phyloP scores from a whole-genome alignment of 2,113 vertebrate species.

The Rynchops niger region DNA sequence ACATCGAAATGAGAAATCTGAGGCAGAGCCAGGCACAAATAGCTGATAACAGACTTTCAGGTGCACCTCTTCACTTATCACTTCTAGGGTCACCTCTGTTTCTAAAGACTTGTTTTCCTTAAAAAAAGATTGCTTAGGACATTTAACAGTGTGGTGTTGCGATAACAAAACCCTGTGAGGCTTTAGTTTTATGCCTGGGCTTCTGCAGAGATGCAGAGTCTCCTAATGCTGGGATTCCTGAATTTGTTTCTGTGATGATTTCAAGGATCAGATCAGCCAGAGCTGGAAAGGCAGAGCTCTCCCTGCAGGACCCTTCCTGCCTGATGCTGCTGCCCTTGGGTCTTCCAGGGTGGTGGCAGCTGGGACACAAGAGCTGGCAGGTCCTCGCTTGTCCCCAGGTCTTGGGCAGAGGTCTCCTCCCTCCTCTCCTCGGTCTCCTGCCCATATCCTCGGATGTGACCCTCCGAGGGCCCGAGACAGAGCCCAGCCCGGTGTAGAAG shows the following conservation, averaged over 20 bases:
- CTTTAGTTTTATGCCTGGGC: slow-evolving; percentile 34
- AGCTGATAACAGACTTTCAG: slow-evolving; percentile 78
- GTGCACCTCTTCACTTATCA: slow-evolving; percentile 76
- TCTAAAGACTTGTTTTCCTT: slow-evolving; percentile 77
- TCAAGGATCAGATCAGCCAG: background rate
- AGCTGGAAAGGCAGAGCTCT: background rate
- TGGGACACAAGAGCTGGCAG: accelerated
- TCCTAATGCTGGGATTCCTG: background rate
- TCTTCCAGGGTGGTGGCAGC: too few relatives aligned
- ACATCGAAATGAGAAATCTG: slow-evolving; percentile 84
- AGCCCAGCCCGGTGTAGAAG: background rate
- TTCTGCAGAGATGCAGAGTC: background rate
- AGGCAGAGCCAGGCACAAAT: slow-evolving; percentile 69
- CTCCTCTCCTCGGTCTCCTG: accelerated
- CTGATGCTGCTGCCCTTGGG: accelerated
- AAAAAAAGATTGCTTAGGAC: slow-evolving; percentile 72
- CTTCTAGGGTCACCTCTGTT: slow-evolving; percentile 78
- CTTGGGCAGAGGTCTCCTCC: background rate
- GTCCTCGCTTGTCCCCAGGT: background rate
- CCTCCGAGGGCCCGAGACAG: accelerated
- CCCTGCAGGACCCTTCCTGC: background rate
- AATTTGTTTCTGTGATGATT: background rate
- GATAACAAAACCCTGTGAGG: slow-evolving; percentile 34
- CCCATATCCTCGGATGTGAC: background rate
- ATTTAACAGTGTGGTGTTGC: slow-evolving; percentile 45